Percentiles rank a stretch among this genome's conserved stretches.
These are phyloP conservation scores for Bubo scandiacus DNA, from an alignment of 2,113 vertebrate species.

Conservation along the genomic window DNA sequence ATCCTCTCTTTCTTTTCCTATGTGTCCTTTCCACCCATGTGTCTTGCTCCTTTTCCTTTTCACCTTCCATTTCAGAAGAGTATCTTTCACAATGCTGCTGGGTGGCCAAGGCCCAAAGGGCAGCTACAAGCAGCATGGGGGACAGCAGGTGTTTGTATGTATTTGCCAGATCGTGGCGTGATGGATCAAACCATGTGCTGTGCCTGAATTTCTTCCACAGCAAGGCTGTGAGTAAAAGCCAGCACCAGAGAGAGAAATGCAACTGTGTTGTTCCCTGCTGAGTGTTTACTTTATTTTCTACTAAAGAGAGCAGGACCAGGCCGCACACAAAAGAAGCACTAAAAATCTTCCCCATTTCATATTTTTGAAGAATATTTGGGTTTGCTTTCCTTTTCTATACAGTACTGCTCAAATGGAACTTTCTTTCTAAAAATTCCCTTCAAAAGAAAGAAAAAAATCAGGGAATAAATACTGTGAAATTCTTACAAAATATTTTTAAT, in stretches of 20 bases:
- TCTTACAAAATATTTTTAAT: neutral
- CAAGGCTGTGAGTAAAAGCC: neutral
- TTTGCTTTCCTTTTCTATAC: neutral
- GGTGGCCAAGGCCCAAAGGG: neutral
- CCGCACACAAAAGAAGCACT: neutral
- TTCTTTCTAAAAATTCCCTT: neutral
- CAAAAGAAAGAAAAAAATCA: neutral
- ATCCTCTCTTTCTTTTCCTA: neutral
- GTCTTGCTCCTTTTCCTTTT: neutral
- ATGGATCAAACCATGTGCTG: accelerated
- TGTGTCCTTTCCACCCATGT: neutral
- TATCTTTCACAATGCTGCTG: accelerated
- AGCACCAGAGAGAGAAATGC: neutral
- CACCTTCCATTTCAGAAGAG: neutral
- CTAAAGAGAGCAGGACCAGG: neutral
- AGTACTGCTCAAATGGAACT: neutral
- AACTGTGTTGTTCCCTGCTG: accelerated
- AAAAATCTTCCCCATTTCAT: neutral
- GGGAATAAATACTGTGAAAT: neutral
- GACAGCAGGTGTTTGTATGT: accelerated
- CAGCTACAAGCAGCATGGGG: no score
- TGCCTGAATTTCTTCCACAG: neutral
- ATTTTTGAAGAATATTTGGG: neutral
- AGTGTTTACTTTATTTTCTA: neutral
- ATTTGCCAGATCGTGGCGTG: accelerated